These are phyloP conservation scores for Zaprionus lachaisei DNA, from an alignment of 1,140 invertebrate species.

Conservation along the genomic window DNA sequence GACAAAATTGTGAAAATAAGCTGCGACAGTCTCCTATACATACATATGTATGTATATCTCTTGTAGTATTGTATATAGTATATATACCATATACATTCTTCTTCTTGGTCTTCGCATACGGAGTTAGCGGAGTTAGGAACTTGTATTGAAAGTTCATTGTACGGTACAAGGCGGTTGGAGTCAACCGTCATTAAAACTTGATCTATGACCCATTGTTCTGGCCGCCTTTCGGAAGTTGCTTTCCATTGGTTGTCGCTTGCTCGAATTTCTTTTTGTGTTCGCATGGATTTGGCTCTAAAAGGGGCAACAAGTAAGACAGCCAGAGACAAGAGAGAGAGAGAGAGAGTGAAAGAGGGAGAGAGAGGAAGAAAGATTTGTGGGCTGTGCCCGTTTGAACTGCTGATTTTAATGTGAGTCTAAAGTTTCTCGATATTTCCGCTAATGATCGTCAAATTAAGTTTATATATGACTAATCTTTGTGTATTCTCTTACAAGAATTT, in stretches of 20 bases:
- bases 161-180: conserved; percentile 48
- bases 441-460: background rate
- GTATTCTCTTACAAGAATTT: background rate
- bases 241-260: conserved; percentile 52
- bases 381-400: background rate
- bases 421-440: background rate
- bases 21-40: conserved; percentile 19
- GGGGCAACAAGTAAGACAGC: background rate
- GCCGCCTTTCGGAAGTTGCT: conserved; percentile 63
- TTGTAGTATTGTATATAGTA: background rate
- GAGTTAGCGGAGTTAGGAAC: conserved; percentile 33
- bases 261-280: conserved; percentile 35
- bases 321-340: conserved; percentile 6
- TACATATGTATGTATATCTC: conserved; percentile 4
- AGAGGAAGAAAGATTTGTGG: background rate
- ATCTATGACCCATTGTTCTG: conserved; percentile 82
- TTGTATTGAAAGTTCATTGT: conserved; percentile 79
- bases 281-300: background rate
- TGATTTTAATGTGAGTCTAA: background rate
- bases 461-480: background rate
- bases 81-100: background rate
- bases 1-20: conserved; percentile 52
- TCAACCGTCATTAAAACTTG: conserved; percentile 73
- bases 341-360: background rate
- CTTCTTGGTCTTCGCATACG: conserved; percentile 19